Conservation (phyloP, 30 jellyfish, hydroid and myxozoan species). For the Mastigias papua region DNA sequence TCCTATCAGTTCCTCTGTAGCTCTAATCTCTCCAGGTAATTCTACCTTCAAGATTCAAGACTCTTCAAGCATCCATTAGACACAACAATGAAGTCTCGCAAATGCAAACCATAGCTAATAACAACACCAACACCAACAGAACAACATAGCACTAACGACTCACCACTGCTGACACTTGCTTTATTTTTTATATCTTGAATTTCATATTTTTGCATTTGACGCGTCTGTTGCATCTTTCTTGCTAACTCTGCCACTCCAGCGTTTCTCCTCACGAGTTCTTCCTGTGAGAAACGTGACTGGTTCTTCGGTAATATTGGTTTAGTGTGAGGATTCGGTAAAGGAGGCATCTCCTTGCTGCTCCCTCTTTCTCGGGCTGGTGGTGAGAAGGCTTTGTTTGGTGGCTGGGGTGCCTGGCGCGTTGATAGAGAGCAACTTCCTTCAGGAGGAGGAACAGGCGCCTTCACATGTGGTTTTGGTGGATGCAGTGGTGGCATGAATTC, state of each 20-base stretch:
- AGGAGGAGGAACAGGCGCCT: background rate
- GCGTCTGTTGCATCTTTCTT: background rate
- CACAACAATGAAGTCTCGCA: background rate
- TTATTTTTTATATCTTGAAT: background rate
- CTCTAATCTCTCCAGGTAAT: too few relatives aligned
- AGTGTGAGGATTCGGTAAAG: constrained; percentile 45
- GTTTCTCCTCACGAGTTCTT: background rate
- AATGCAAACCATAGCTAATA: background rate
- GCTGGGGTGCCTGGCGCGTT: constrained; percentile 9
- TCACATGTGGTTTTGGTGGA: background rate
- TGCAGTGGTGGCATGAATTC: background rate
- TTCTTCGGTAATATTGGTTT: constrained; percentile 19
- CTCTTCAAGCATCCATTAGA: background rate
- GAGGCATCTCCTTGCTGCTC: constrained; percentile 12
- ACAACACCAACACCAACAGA: background rate
- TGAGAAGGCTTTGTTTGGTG: background rate
- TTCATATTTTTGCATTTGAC: background rate
- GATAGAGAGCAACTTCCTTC: background rate
- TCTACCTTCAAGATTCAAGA: background rate
- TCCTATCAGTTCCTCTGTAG: background rate
- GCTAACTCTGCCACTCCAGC: background rate
- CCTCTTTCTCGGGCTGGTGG: background rate
- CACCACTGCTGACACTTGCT: background rate
- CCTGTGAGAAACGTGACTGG: background rate
- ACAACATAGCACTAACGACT: too few relatives aligned